Conservation (phyloP, 1,140 invertebrate genomes). For the Coelopa frigida region DNA sequence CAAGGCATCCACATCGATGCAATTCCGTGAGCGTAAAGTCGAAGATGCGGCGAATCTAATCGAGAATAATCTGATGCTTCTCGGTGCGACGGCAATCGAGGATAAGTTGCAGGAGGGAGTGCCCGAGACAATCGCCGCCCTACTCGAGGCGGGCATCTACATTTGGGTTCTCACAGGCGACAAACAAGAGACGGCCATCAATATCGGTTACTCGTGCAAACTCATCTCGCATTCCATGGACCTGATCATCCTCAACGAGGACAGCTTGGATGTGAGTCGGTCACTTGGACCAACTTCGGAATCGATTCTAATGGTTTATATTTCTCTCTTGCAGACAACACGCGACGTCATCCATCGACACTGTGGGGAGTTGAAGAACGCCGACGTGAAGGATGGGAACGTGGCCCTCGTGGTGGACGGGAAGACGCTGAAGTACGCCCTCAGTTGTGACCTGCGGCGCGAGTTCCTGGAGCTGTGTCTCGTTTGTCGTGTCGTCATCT, state of each 20-base stretch:
- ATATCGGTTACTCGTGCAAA: constrained; percentile 93
- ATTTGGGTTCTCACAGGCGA: constrained; percentile 98
- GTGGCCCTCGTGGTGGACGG: constrained; percentile 85
- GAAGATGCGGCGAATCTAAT: constrained; percentile 79
- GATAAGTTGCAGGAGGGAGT: constrained; percentile 93
- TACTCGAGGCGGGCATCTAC: constrained; percentile 86
- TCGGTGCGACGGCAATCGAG: constrained; percentile 94
- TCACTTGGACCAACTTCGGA: not conserved
- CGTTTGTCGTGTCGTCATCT: constrained; percentile 93
- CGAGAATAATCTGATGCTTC: constrained; percentile 72
- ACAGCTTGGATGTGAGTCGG: constrained; percentile 65
- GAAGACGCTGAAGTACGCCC: constrained; percentile 89
- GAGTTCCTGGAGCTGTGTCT: constrained; percentile 92
- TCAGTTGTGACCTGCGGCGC: constrained; percentile 82
- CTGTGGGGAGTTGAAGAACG: constrained; percentile 70
- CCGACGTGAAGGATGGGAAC: constrained; percentile 73
- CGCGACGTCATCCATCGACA: constrained; percentile 67
- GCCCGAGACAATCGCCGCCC: constrained; percentile 83
- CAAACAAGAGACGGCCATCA: constrained; percentile 99
- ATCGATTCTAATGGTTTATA: constrained; percentile 1
- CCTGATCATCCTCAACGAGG: constrained; percentile 87
- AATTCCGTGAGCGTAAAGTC: constrained; percentile 70
- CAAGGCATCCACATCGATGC: constrained; percentile 65
- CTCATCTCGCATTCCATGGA: constrained; percentile 81
- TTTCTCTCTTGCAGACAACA: constrained; percentile 53